Evolutionary conservation across 2,888 invertebrate genomes (phyloP).

Genomic region (Scaptodrosophila latifasciaeformis): DNA sequence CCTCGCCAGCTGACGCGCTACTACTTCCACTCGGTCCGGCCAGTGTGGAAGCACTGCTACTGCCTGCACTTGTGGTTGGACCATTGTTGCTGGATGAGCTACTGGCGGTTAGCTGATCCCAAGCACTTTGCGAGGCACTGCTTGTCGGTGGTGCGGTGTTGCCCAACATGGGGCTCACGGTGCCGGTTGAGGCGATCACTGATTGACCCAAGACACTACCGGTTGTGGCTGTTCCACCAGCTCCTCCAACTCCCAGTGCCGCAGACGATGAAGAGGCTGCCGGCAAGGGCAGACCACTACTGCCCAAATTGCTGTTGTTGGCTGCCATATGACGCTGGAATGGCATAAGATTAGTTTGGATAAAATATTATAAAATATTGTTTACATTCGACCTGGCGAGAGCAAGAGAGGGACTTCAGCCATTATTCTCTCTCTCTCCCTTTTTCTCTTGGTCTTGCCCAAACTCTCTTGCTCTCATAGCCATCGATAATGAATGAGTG

Average conservation of each 20-base stretch:
- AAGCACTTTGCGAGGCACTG: slow-evolving; percentile 69
- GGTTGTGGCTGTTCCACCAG: background rate
- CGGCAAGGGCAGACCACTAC: slow-evolving; percentile 35
- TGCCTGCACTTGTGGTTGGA: slow-evolving; percentile 38
- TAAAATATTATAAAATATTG: slow-evolving; percentile 20
- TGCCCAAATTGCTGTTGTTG: slow-evolving; percentile 60
- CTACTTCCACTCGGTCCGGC: slow-evolving; percentile 2
- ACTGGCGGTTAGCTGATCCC: slow-evolving; percentile 75
- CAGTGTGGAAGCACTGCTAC: slow-evolving; percentile 13
- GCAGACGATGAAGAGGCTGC: slow-evolving; percentile 5
- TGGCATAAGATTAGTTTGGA: slow-evolving; percentile 1
- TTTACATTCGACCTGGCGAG: slow-evolving; percentile 18
- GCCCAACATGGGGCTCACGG: slow-evolving; percentile 58
- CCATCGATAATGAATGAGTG: slow-evolving; percentile 17
- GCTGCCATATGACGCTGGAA: slow-evolving; percentile 59
- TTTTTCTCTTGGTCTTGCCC: too few species aligned
- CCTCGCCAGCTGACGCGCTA: slow-evolving; percentile 13
- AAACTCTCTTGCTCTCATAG: slow-evolving; percentile 4
- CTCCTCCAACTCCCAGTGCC: too few species aligned
- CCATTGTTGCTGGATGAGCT: slow-evolving; percentile 47
- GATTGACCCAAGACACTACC: slow-evolving; percentile 52
- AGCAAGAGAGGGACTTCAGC: slow-evolving; percentile 16
- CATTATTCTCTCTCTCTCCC: too few species aligned
- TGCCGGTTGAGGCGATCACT: slow-evolving; percentile 65
- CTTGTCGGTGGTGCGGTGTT: slow-evolving; percentile 44